Base-by-base conservation (phyloP, 1,140 invertebrate species). In the Apis laboriosa region DNA sequence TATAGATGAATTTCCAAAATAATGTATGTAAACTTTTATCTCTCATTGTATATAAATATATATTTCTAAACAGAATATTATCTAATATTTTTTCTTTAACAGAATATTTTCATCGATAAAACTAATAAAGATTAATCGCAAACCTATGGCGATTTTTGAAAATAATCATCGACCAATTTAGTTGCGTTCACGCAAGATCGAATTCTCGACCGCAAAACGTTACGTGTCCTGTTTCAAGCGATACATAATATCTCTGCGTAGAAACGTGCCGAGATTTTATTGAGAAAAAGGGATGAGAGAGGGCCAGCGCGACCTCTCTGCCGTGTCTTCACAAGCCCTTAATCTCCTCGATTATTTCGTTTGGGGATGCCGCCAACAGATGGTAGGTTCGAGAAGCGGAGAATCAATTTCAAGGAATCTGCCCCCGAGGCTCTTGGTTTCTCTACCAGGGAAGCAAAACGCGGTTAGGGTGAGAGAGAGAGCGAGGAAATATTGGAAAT, bases 291-390 rank as follows among this genome's bases (percentile, higher is more conserved):
- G 17, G n/a, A 1, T 7, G 72, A 8, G n/a, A 13, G 28, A 1
- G 19, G 75, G 19, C n/a, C n/a, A 53, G 58, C 77, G 74, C 80
- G 78, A 77, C 66, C 84, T 76, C 70, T 1, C 34, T 60, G 9
- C 71, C 77, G 64, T 61, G 21, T 75, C 77, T 76, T 28, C 68
- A 74, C 85, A 73, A 75, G 77, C 61, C 87, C 86, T 83, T 88
- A 88, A 88, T 88, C 87, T 88, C 72, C 83, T 73, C 87, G 87
- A 88, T 87, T 87, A 88, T 88, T 88, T 88, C 86, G 87, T 88
- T 88, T 85, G 86, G 86, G 87, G 86, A 88, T 88, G 87, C 87
- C 87, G 87, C 87, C 83, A 87, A 87, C 87, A 88, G 87, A 88
- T 88, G 87, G 87, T 83, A 72, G 83, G 85, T 85, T 85, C 70